Evolutionary conservation across 2,113 vertebrate genomes (phyloP), one percentile per base, ranked within the genome.

Genomic region (Atlantisia rogersi): DNA sequence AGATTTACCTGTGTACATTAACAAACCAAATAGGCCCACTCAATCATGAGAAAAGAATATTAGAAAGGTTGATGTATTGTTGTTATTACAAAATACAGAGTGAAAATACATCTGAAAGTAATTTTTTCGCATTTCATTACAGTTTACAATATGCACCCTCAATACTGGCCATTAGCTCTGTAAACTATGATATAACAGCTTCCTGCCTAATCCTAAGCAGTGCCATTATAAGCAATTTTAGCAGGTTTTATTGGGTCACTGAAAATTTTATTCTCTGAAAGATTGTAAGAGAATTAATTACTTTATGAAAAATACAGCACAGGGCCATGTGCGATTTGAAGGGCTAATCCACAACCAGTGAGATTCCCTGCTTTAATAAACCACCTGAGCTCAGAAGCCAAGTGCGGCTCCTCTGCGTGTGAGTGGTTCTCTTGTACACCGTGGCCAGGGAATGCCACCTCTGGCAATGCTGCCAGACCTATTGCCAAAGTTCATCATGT

Each of bases 121-220:
- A 86, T 97, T 96, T 95, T 85, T 97, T 60, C 67, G 39, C 53
- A 84, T 97, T 97, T 96, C 80, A 95, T 96, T 96, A 88, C 65
- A 84, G 63, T 97, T 97, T 96, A 96, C 84, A 97, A 95, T 96
- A 96, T 81, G 76, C 37, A 75, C 9, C 10, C 92, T 88, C 96
- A 96, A 94, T 96, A 94, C 94, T 82, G 94, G 75, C 79, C 83
- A 94, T 94, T 97, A 97, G 60, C 78, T 95, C 67, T 95, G 67
- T 74, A 96, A 93, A 74, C 79, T 94, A 80, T 70, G 89, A 70
- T 93, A 94, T 91, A 96, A 98, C 55, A 48, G 73, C 81, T 85
- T 96, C 85, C 95, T 68, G 91, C 95, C 95, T 96, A 93, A 94
- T 95, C 92, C 86, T 95, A 93, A 82, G 71, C 53, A 91, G 52